Conservation (phyloP, 2,797 vertebrate species). For the Intellagama lesueurii region DNA sequence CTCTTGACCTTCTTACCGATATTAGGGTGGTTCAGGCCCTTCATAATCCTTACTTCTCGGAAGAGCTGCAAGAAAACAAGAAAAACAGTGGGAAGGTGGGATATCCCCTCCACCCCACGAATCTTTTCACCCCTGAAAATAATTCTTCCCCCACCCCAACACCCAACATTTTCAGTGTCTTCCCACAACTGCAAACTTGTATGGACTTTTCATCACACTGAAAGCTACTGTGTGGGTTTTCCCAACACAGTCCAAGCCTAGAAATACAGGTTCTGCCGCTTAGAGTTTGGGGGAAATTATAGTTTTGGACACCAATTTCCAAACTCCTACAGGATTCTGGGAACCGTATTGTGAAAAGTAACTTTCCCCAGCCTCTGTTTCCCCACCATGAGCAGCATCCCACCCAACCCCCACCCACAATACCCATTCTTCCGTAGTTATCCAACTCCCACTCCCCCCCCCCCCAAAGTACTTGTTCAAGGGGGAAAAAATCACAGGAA, state of each 20-base stretch:
- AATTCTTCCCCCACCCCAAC: too few relatives aligned
- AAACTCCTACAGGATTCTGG: too few relatives aligned
- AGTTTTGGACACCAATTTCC: too few relatives aligned
- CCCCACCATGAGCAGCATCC: too few relatives aligned
- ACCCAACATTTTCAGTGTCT: not conserved
- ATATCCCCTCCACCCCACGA: accelerated
- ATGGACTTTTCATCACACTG: not conserved
- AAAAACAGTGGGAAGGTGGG: not conserved
- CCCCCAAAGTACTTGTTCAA: not conserved
- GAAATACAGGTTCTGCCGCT: too few relatives aligned
- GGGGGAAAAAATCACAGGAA: not conserved
- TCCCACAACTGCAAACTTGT: too few relatives aligned
- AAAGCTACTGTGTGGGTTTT: too few relatives aligned
- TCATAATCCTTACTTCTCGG: conserved; percentile 96
- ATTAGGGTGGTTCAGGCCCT: conserved; percentile 93
- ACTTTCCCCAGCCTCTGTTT: too few relatives aligned
- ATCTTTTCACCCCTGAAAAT: too few relatives aligned
- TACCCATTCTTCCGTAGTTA: too few relatives aligned
- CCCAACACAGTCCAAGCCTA: not conserved
- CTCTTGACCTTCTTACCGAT: conserved; percentile 83
- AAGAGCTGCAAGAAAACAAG: conserved; percentile 81
- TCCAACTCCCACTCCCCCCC: not conserved
- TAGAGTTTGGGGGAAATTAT: too few relatives aligned
- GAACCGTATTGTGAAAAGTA: too few relatives aligned
- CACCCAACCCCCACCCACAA: not conserved